Evolutionary conservation across 2,113 vertebrate species (phyloP), one percentile per base, ranked within the genome.

Genomic region (Sialia sialis): DNA sequence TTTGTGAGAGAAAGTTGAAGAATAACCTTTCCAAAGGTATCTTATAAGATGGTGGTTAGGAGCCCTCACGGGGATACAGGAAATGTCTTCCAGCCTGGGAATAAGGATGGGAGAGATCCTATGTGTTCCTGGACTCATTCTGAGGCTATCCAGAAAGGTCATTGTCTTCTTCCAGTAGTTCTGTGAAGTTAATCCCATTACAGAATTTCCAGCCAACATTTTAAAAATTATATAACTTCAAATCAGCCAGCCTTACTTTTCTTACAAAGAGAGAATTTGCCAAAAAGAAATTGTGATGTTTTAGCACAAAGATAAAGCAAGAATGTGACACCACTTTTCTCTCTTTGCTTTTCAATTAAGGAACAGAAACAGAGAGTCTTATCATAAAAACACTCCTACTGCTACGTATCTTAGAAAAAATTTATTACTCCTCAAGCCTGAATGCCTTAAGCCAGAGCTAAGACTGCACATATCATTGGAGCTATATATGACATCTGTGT

Each of bases 31-130:
- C 46, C 0, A 1, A 83, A 66, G 4, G 2, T 56, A 32, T 64
- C 19, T 22, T 39, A 27, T 13, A 83, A 13, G 13, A 32, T 14
- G n/a, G 25, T 56, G 13, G 25, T 66, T 69, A 88, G 39, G 21
- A 83, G 20, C 2, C 0, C 10, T 69, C 6, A 0, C 27, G 4
- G 1, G 13, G 34, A 60, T 44, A 56, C 1, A 16, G 15, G 8
- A 90, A 64, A 51, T 6, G 0, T 46, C 22, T 85, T 72, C 69
- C 20, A 79, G 9, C 9, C 73, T 13, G 6, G 25, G 22, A 72
- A 36, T 22, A 63, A 72, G 21, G 75, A 73, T 2, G 2, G 7
- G 15, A 41, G 11, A 69, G 29, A 34, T 68, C 27, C 46, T 5
- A 1, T 5, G 11, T 56, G 13, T 69, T 92, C 39, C 54, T 43